These are phyloP conservation scores for Corythaeola cristata DNA, from an alignment of 2,113 vertebrate species.

Conservation along the genomic window DNA sequence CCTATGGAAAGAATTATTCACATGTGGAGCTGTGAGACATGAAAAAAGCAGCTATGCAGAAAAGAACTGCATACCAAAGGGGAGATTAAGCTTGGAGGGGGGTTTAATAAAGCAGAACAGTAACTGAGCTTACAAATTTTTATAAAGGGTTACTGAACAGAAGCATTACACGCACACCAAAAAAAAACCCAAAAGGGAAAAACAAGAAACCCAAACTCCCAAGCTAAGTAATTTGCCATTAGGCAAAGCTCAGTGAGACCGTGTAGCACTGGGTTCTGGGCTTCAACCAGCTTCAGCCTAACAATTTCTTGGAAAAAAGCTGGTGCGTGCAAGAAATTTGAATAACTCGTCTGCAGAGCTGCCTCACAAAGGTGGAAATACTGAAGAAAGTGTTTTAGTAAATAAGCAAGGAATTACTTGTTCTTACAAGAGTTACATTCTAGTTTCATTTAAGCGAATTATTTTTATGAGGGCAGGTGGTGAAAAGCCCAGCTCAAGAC, in stretches of 20 bases:
- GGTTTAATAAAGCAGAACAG: not conserved
- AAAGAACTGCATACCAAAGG: not conserved
- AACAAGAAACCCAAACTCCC: not conserved
- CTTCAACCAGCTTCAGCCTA: not conserved
- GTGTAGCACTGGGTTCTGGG: not conserved
- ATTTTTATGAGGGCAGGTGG: not conserved
- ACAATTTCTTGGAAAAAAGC: not conserved
- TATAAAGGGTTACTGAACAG: not conserved
- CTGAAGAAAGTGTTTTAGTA: not conserved
- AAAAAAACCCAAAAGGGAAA: not conserved
- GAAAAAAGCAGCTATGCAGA: not conserved
- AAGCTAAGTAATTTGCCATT: not conserved
- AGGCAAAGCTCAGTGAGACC: not conserved
- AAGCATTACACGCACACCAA: not conserved
- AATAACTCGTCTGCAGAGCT: not conserved
- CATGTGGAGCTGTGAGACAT: not conserved
- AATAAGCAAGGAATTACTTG: not conserved
- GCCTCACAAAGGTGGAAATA: not conserved
- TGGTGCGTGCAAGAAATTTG: fast-evolving
- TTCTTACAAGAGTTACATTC: not conserved
- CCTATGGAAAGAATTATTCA: not conserved
- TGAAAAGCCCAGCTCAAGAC: not conserved
- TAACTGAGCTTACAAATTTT: not conserved
- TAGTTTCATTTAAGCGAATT: not conserved
- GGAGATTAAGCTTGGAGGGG: not conserved